A percentile compares a stretch with the other conserved stretches of the same genome.
Evolutionary conservation across 2,888 invertebrate species (phyloP).

Genomic region (Metallyticus violacea): DNA sequence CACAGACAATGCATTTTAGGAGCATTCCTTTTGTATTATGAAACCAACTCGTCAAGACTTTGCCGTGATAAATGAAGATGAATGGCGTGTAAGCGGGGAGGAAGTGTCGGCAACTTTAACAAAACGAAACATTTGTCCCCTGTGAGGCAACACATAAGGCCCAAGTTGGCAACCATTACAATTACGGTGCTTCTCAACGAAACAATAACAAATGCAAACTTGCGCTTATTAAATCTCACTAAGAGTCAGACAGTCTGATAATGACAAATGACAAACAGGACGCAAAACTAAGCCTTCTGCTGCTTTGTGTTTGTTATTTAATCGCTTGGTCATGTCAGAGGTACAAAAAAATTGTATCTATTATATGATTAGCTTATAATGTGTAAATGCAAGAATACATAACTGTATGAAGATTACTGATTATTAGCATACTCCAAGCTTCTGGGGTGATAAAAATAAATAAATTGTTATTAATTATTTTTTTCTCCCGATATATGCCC

Average conservation of each 20-base stretch:
- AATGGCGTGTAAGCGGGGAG: neutral
- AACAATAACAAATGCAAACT: no score
- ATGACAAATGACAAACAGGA: neutral
- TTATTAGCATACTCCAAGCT: no score
- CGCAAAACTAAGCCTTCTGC: neutral
- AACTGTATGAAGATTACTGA: no score
- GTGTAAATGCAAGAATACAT: no score
- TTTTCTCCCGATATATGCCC: no score
- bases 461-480: no score
- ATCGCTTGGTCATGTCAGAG: neutral
- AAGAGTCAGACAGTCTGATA: neutral
- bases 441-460: no score
- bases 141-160: no score
- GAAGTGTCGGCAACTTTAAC: neutral
- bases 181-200: no score
- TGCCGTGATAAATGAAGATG: neutral
- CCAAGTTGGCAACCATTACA: neutral
- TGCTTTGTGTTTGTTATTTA: neutral
- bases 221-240: neutral
- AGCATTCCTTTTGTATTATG: neutral
- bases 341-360: no score
- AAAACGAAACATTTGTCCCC: neutral
- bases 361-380: no score
- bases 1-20: neutral
- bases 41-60: neutral